These are phyloP conservation scores for Myotis davidii DNA, from an alignment of 2,113 vertebrate species.

Conservation along the genomic window DNA sequence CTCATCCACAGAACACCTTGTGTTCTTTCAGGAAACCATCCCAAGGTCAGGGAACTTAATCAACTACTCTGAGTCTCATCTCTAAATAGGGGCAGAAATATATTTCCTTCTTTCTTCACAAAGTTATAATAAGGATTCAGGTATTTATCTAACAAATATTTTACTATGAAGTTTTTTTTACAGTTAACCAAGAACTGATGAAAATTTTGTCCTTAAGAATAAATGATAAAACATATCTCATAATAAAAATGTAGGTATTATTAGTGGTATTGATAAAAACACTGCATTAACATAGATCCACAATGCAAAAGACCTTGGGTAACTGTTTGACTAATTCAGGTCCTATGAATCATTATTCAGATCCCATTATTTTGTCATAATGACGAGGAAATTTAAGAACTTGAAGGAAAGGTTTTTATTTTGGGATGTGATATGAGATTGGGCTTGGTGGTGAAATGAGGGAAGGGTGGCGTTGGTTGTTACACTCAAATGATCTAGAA, in stretches of 20 bases:
- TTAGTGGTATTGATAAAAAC: background rate
- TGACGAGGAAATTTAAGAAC: constrained; percentile 37
- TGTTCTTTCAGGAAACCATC: background rate
- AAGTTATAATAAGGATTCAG: background rate
- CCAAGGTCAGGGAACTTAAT: background rate
- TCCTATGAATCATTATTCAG: background rate
- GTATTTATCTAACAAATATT: background rate
- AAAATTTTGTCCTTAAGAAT: background rate
- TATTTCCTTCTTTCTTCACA: background rate
- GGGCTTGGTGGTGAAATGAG: constrained; percentile 24
- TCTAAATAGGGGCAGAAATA: background rate
- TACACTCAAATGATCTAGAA: constrained; percentile 44
- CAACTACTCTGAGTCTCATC: background rate
- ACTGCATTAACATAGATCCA: background rate
- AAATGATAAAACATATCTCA: background rate
- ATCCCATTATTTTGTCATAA: background rate
- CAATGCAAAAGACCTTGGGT: background rate
- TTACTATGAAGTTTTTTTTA: background rate
- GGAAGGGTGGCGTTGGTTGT: background rate
- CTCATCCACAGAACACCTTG: background rate
- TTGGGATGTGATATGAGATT: constrained; percentile 40
- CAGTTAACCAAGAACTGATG: background rate
- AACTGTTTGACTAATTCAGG: background rate
- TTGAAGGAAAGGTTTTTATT: background rate
- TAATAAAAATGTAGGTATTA: background rate